Percentiles rank a stretch among this genome's conserved stretches.
These are phyloP conservation scores for Eristalinus aeneus DNA, from an alignment of 2,888 invertebrate species.

Conservation along the genomic window DNA sequence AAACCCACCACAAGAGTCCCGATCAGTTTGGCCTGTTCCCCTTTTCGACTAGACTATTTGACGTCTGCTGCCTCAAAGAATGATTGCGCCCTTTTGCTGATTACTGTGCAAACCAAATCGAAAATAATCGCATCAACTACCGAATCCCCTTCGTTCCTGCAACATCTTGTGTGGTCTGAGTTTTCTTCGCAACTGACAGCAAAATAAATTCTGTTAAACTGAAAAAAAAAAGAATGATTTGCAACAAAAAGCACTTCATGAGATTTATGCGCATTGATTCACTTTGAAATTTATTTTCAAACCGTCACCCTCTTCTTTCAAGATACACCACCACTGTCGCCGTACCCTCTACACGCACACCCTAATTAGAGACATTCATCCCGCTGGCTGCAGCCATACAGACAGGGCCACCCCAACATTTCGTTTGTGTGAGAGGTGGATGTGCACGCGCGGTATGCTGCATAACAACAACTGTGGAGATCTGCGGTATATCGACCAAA, in stretches of 20 bases:
- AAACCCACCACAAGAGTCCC: too few relatives aligned
- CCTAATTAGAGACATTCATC: not conserved
- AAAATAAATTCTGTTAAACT: not conserved
- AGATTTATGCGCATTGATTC: constrained; percentile 3
- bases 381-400: not conserved
- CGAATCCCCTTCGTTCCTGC: not conserved
- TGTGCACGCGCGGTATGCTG: not conserved
- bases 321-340: not conserved
- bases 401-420: not conserved
- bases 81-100: too few relatives aligned
- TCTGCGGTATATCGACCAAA: constrained; percentile 13
- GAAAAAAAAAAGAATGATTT: not conserved
- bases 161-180: not conserved
- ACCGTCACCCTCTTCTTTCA: not conserved
- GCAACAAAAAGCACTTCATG: not conserved
- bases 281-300: not conserved
- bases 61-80: too few relatives aligned
- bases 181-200: not conserved
- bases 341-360: not conserved
- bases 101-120: not conserved
- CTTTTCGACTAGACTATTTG: too few relatives aligned
- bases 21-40: too few relatives aligned
- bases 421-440: not conserved
- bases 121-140: not conserved
- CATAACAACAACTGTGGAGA: not conserved